Conservation (phyloP, 1,140 invertebrate species). For the Euwallacea fornicatus region DNA sequence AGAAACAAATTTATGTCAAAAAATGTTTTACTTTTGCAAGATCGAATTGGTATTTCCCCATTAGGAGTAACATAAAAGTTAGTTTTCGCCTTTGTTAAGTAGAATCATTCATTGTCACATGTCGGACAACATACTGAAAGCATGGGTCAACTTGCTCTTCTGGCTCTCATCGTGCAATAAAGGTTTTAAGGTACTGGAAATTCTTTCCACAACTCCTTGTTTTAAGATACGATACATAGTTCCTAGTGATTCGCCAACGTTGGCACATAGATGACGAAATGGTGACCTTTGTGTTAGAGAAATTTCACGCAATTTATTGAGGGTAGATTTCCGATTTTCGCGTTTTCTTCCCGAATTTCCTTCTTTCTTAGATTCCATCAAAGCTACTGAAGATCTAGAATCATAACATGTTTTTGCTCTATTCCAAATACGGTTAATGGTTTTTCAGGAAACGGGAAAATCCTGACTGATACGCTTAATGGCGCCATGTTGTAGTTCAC, state of each 20-base stretch:
- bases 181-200: slow-evolving; percentile 2
- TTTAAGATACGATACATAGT: background rate
- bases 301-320: slow-evolving; percentile 1
- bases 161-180: background rate
- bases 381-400: background rate
- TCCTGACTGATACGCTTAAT: background rate
- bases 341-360: slow-evolving; percentile 4
- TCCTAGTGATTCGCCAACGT: slow-evolving; percentile 1
- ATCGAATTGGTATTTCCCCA: background rate
- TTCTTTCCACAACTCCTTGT: background rate
- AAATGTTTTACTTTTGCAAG: background rate
- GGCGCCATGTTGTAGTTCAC: background rate
- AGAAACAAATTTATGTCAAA: background rate
- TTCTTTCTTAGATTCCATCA: background rate
- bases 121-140: background rate
- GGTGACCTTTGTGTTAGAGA: background rate
- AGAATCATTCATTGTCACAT: background rate
- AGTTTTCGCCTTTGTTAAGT: background rate
- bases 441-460: background rate
- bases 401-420: background rate
- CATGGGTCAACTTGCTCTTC: background rate
- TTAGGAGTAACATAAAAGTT: background rate
- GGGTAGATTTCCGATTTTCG: background rate
- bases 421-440: slow-evolving; percentile 5
- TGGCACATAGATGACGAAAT: slow-evolving; percentile 2